Evolutionary conservation across 1,140 invertebrate species (phyloP).

Genomic region (Metaphire vulgaris): DNA sequence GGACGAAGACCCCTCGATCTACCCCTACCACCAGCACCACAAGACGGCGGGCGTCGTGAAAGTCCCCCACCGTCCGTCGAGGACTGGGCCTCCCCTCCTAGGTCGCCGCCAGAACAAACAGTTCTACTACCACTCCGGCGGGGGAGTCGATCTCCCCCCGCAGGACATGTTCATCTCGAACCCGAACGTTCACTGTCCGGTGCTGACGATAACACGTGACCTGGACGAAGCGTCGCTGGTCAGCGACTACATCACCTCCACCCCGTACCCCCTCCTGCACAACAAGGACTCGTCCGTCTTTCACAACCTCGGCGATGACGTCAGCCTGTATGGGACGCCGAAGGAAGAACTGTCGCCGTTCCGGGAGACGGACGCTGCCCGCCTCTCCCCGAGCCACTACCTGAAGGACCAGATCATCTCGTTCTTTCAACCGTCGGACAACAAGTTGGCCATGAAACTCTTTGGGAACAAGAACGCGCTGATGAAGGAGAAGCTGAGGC

Average conservation of each 20-base stretch:
- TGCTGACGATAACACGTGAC: not conserved
- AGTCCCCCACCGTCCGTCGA: not conserved
- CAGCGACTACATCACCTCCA: not conserved
- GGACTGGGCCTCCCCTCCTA: not conserved
- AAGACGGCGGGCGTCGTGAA: not conserved
- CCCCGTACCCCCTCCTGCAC: not conserved
- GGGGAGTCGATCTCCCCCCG: not conserved
- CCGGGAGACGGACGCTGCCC: not conserved
- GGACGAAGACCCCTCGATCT: too few relatives aligned
- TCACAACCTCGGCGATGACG: constrained; percentile 65
- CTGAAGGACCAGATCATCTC: constrained; percentile 51
- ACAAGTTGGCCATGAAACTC: constrained; percentile 54
- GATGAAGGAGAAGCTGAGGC: constrained; percentile 51
- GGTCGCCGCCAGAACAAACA: not conserved
- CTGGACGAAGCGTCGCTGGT: not conserved
- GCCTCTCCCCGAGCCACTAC: constrained; percentile 20
- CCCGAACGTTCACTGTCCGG: not conserved
- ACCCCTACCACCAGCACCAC: not conserved
- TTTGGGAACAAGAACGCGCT: constrained; percentile 54
- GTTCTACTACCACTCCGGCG: not conserved
- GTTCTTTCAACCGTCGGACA: constrained; percentile 54
- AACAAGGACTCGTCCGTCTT: not conserved
- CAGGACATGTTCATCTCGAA: not conserved
- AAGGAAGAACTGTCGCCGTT: constrained; percentile 74
- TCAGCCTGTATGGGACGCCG: constrained; percentile 91